Percentiles rank a stretch among this genome's conserved stretches.
phyloP scores from a whole-genome alignment of 2,797 vertebrate genomes.

The Girardinus metallicus region DNA sequence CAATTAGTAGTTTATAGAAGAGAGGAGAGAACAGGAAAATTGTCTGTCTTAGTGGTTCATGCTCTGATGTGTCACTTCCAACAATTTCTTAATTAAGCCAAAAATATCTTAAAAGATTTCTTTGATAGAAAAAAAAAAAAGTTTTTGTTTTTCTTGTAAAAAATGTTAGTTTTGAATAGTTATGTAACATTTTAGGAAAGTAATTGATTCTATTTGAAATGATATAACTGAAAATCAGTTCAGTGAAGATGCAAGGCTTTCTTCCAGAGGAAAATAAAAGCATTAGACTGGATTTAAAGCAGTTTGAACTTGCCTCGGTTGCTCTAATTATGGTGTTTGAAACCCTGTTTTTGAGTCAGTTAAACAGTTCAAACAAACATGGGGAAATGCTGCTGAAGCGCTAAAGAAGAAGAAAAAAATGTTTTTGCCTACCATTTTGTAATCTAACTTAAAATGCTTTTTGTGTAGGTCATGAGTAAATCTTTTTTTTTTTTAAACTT shows the following conservation, averaged over 20 bases:
- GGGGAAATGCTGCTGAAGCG: neutral
- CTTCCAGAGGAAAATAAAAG: conserved; percentile 26
- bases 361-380: too few species aligned
- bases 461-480: neutral
- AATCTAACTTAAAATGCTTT: neutral
- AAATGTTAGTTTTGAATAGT: conserved; percentile 31
- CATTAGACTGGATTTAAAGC: neutral
- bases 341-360: neutral
- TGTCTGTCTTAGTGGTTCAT: conserved; percentile 75
- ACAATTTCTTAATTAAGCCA: conserved; percentile 70
- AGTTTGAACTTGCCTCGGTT: neutral
- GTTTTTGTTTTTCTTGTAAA: conserved; percentile 52
- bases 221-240: conserved; percentile 47
- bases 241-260: conserved; percentile 27
- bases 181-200: conserved; percentile 29
- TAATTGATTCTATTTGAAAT: conserved; percentile 28
- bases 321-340: neutral
- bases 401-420: neutral
- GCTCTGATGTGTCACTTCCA: conserved; percentile 62
- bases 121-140: conserved; percentile 31
- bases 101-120: conserved; percentile 69
- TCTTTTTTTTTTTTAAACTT: neutral
- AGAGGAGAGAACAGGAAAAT: conserved; percentile 67
- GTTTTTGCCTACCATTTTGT: neutral
- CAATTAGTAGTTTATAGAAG: conserved; percentile 81